A percentile compares a stretch with the other conserved stretches of the same genome.
phyloP scores from a whole-genome alignment of 92 coral and sea anemone species.

The Montipora capitata region DNA sequence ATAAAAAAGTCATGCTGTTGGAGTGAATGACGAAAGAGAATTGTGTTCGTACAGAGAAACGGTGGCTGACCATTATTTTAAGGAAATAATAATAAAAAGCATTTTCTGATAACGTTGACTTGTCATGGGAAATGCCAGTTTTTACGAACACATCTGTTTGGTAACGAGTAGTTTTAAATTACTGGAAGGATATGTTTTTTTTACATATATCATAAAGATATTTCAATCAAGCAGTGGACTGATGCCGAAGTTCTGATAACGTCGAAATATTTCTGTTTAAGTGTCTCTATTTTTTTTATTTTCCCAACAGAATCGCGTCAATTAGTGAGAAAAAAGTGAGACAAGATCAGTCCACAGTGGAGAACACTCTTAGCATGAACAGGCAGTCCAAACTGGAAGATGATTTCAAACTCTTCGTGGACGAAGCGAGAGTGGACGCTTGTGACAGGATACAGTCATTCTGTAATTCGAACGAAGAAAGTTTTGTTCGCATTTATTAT shows the following conservation, averaged over 20 bases:
- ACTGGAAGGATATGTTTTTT: no score
- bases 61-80: no score
- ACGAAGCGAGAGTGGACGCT: not conserved
- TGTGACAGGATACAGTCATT: not conserved
- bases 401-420: conserved; percentile 8
- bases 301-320: not conserved
- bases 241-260: no score
- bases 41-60: no score
- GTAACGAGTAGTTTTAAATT: not conserved
- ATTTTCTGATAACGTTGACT: not conserved
- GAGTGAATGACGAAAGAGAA: no score
- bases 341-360: conserved; percentile 15
- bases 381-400: conserved; percentile 14
- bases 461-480: not conserved
- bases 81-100: no score
- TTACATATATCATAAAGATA: no score
- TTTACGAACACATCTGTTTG: not conserved
- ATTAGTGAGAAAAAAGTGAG: conserved; percentile 20
- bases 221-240: no score
- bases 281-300: no score
- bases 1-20: no score
- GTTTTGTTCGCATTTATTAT: not conserved
- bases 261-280: no score
- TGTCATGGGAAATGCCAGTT: not conserved
- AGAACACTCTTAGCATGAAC: conserved; percentile 2